Base-by-base conservation (phyloP, 2,888 invertebrate genomes). In the Xylophagus ater region DNA sequence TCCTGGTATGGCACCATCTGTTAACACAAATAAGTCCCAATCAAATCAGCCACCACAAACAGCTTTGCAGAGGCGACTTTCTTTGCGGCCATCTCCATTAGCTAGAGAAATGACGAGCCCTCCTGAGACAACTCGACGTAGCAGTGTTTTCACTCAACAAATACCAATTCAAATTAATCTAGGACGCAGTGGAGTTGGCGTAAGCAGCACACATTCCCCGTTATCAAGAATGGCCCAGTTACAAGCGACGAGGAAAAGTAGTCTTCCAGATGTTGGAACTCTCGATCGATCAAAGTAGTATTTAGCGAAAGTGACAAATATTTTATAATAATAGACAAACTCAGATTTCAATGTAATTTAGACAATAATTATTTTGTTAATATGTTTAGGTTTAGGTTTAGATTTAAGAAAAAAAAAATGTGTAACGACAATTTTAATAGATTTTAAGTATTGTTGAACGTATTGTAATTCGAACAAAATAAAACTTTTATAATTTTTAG, bases 201-300 rank as follows among this genome's bases (percentile, higher is more conserved):
- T 13, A 13, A 59, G 59, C 43, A 61, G 60, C 47, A 61, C 63
- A 10, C 62, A 62, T 41, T 62, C 63, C 1, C 62, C 63, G 19
- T 48, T 63, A 7, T 64, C 63, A 17, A 53, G 65, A 10, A 62
- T 64, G 19, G 63, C 59, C 34, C 64, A 63, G 43, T 51, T 63
- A n/a, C 60, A 62, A 51, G 62, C 62, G 12, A 59, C 62, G 37
- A 54, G 65, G 17, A 61, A 63, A 48, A 56, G 54, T 33, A 63
- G 63, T 47, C 31, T 40, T 10, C 15, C 42, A 13, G n/a, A n/a
- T n/a, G n/a, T n/a, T n/a, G n/a, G n/a, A n/a, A n/a, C n/a, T n/a
- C n/a, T n/a, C n/a, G n/a, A n/a, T n/a, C n/a, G n/a, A n/a, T n/a
- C n/a, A n/a, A n/a, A n/a, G n/a, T n/a, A n/a, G n/a, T n/a, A n/a